phyloP scores from a whole-genome alignment of 2,113 vertebrate species.

The mouse (Mus musculus) region GRCm39 chr12:85478501-85479000 shows the following conservation, averaged over 20 bases:
- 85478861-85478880: slow-evolving; percentile 1
- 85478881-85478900: slow-evolving; percentile 21
- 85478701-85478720: neutral
- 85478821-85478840: no score
- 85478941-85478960: neutral
- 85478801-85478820: neutral
- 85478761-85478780: neutral
- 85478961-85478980: neutral
- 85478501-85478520: neutral
- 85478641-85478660: neutral
- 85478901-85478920: neutral
- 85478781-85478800: neutral
- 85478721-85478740: neutral
- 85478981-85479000: neutral
- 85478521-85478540: neutral
- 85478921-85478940: neutral
- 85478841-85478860: neutral
- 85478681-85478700: slow-evolving; percentile 27
- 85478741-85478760: neutral
- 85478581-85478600: neutral
- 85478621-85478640: neutral
- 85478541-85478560: neutral
- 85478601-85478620: neutral
- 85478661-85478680: slow-evolving; percentile 5
- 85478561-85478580: neutral